phyloP scores from a whole-genome alignment of 2,797 vertebrate genomes.

The Pyrocephalus nanus region DNA sequence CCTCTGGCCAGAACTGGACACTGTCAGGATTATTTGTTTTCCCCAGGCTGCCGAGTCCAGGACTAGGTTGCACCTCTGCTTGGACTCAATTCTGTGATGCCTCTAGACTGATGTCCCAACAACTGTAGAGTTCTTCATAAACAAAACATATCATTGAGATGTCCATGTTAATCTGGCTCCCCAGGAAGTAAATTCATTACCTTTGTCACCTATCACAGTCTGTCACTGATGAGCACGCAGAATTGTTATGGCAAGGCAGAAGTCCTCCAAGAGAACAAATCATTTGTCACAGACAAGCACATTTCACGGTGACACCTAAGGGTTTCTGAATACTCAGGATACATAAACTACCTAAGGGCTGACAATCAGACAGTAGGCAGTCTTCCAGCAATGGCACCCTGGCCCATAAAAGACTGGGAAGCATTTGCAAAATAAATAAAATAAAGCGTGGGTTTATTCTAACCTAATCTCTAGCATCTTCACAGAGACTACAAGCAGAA shows the following conservation, averaged over 20 bases:
- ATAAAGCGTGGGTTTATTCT: background rate
- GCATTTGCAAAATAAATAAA: background rate
- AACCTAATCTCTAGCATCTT: background rate
- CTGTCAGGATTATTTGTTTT: background rate
- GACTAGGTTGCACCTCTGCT: background rate
- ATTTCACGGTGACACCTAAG: background rate
- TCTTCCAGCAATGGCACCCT: background rate
- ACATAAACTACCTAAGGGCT: background rate
- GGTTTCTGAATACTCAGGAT: background rate
- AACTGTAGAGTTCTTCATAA: background rate
- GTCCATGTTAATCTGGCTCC: background rate
- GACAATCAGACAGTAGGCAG: background rate
- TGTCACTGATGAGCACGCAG: background rate
- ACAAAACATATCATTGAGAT: background rate
- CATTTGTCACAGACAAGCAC: background rate
- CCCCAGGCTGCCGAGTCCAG: background rate
- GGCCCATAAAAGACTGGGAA: background rate
- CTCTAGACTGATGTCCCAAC: background rate
- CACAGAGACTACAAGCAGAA: background rate
- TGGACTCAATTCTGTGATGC: background rate
- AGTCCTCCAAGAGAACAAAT: background rate
- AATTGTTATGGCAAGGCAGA: background rate
- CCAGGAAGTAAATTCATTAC: background rate
- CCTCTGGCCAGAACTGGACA: background rate
- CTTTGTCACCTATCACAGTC: background rate